Evolutionary conservation across 2,797 vertebrate species (phyloP), one percentile per base, ranked within the genome.

Genomic region (Eospalax fontanierii): DNA sequence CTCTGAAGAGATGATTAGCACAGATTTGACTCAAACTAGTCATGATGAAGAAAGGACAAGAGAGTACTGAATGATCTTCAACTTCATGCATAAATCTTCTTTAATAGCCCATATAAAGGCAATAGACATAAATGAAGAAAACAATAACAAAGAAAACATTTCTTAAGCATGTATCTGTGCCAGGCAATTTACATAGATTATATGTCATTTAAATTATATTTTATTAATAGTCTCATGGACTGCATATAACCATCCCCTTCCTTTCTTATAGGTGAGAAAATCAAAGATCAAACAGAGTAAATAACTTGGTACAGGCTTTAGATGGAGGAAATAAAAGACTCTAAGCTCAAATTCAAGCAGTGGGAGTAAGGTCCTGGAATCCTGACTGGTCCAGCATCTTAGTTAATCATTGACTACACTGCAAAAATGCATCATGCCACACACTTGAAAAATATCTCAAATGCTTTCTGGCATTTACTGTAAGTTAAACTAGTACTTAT

Each of bases 181-280:
- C 70, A 76, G 30, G 15, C 4, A 87, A 87, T 76, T 85, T 73
- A 57, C 54, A 86, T 40, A 82, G 68, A 54, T 70, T 82, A 30
- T 43, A 76, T 16, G 38, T 50, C 46, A 61, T 24, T 70, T 78
- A 78, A 85, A 54, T 89, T 79, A 89, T 74, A 91, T 71, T 70
- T 91, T 28, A 76, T 24, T 35, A 88, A 50, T 22, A 50, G 28
- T 4, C 3, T 28, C 33, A 70, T 35, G 30, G 75, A 0, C 22
- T 66, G 4, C 28, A 10, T 16, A 73, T 80, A 68, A 33, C 0
- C 4, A 35, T 43, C 14, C 28, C 18, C 12, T 86, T 87, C 26
- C 57, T 85, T 70, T 78, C 40, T 95, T 14, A 26, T 5, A 10
- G 7, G 28, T 21, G 6, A 89, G 6, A 95, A 87, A 86, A 2